phyloP scores from a whole-genome alignment of 2,888 invertebrate species.

The Eilema depressum region DNA sequence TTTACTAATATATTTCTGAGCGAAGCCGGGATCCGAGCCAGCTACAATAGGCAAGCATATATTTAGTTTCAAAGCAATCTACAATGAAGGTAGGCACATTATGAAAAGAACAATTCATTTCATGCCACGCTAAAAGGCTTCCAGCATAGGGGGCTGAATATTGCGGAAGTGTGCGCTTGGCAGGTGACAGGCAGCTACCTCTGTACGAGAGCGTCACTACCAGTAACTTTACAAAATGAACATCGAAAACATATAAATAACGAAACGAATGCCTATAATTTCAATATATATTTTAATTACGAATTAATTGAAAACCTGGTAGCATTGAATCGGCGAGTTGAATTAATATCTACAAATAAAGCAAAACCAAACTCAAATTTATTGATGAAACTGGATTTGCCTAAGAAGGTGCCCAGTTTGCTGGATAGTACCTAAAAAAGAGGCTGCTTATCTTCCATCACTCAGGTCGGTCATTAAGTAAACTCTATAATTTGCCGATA shows the following conservation, averaged over 20 bases:
- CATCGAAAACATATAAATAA: constrained; percentile 11
- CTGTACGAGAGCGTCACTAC: constrained; percentile 7
- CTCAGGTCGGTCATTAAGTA: no score
- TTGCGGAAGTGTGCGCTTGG: constrained; percentile 62
- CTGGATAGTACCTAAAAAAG: neutral
- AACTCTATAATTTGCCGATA: no score
- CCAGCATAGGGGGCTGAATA: constrained; percentile 43
- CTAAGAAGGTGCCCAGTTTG: neutral
- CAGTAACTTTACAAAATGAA: constrained; percentile 18
- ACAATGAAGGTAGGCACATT: neutral
- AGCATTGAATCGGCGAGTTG: neutral
- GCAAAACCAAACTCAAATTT: neutral
- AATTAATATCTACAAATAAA: neutral
- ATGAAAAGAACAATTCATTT: constrained; percentile 5
- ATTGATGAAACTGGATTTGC: neutral
- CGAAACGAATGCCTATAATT: constrained; percentile 25
- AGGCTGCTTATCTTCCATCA: no score
- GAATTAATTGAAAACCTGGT: neutral
- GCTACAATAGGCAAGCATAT: neutral
- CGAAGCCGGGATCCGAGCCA: no score
- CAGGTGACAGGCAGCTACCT: constrained; percentile 60
- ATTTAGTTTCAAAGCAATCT: neutral
- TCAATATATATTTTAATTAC: constrained; percentile 19
- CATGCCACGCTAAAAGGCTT: constrained; percentile 13
- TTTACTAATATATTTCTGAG: no score